phyloP scores from a whole-genome alignment of 37 sponge, comb jelly and placozoan species.

The Aplysina aerophoba region DNA sequence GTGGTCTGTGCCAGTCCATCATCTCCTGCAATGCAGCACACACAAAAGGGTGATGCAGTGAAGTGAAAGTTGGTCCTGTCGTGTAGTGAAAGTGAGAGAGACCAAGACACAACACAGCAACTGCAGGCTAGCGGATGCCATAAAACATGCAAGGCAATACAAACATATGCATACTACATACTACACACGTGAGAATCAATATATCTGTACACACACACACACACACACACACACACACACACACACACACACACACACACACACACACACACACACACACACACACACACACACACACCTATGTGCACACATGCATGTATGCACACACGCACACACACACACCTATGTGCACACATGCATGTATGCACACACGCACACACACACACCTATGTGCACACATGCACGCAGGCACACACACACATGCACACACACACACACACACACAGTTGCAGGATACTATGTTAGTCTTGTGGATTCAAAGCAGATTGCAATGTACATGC shows the following conservation, averaged over 20 bases:
- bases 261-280: constrained; percentile 18
- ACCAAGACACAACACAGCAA: too few relatives aligned
- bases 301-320: constrained; percentile 32
- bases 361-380: constrained; percentile 36
- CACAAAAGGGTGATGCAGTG: not conserved
- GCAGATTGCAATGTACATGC: not conserved
- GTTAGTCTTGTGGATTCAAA: not conserved
- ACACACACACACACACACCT: constrained; percentile 36
- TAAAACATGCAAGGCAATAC: too few relatives aligned
- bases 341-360: constrained; percentile 22
- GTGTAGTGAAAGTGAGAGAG: too few relatives aligned
- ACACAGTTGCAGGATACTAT: too few relatives aligned
- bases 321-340: constrained; percentile 41
- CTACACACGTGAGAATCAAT: too few relatives aligned
- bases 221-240: constrained; percentile 20
- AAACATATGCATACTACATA: too few relatives aligned
- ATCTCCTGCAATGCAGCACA: constrained; percentile 10
- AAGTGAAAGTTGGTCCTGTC: too few relatives aligned
- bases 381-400: constrained; percentile 2
- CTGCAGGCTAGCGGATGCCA: too few relatives aligned
- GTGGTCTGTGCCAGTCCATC: constrained; percentile 72
- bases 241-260: not conserved
- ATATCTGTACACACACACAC: not conserved
- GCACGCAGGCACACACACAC: not conserved
- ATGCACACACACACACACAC: constrained; percentile 13